phyloP scores from a whole-genome alignment of 37 sponge, comb jelly and placozoan genomes.

The Dysidea cf. avara region DNA sequence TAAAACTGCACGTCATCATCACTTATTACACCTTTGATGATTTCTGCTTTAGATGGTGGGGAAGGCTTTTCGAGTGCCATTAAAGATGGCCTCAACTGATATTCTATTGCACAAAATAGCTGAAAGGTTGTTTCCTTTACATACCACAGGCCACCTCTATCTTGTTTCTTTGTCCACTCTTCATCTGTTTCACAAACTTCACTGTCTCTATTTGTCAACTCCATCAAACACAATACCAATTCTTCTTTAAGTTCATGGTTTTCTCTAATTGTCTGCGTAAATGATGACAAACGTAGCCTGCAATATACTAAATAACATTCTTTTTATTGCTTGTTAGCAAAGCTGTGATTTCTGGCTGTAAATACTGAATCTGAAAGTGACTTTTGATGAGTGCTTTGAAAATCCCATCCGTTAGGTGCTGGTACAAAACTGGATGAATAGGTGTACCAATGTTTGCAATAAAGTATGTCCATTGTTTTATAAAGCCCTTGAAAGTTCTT shows the following conservation, averaged over 20 bases:
- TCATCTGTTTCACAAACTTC: neutral
- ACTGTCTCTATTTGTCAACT: constrained; percentile 5
- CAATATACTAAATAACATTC: constrained; percentile 23
- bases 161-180: constrained; percentile 11
- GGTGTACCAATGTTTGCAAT: too few species aligned
- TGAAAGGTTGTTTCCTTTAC: constrained; percentile 16
- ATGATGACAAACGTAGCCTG: constrained; percentile 30
- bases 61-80: too few species aligned
- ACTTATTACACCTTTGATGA: too few species aligned
- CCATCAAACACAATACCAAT: constrained; percentile 9
- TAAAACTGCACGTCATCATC: constrained; percentile 9
- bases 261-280: constrained; percentile 8
- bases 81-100: neutral
- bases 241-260: constrained; percentile 16
- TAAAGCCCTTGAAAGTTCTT: too few species aligned
- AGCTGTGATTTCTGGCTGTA: too few species aligned
- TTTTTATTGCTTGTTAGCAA: too few species aligned
- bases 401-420: too few species aligned
- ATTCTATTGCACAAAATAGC: constrained; percentile 25
- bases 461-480: too few species aligned
- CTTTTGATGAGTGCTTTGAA: too few species aligned
- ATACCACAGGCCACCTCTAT: constrained; percentile 40
- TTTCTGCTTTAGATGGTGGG: too few species aligned
- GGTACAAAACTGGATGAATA: too few species aligned
- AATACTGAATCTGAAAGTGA: too few species aligned